A percentile compares a stretch with the other conserved stretches of the same genome.
Evolutionary conservation across 2,797 vertebrate genomes (phyloP).

Genomic region (Galago senegalensis): DNA sequence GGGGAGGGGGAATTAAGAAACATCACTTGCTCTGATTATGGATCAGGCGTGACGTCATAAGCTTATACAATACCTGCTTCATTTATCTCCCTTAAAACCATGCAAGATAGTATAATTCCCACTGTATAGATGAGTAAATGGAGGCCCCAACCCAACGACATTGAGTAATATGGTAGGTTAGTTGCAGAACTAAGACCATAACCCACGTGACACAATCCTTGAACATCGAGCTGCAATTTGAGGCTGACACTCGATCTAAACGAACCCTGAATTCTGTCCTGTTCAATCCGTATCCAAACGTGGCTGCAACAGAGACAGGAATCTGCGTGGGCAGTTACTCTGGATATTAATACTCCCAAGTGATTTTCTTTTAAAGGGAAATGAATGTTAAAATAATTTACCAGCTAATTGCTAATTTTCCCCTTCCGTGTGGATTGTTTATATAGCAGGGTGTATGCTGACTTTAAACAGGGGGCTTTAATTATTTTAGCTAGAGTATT

Average conservation of each 20-base stretch:
- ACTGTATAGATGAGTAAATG: neutral
- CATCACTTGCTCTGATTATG: neutral
- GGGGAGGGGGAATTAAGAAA: neutral
- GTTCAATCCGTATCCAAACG: neutral
- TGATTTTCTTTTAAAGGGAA: slow-evolving; percentile 1
- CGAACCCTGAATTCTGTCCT: neutral
- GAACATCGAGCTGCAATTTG: neutral
- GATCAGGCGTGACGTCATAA: neutral
- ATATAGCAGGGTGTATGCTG: neutral
- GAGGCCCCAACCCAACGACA: neutral
- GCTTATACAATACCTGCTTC: neutral
- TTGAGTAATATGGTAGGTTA: neutral
- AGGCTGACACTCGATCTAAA: neutral
- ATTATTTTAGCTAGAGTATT: neutral
- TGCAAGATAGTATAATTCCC: neutral
- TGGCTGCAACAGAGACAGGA: neutral
- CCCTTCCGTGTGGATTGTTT: neutral
- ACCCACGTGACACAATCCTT: neutral
- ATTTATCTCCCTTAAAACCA: neutral
- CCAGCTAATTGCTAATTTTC: neutral
- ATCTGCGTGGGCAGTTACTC: neutral
- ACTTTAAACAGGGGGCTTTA: neutral
- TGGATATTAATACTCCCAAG: neutral
- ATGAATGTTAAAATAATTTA: neutral
- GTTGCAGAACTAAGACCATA: neutral